These are phyloP conservation scores for Willowsia nigromaculata DNA, from an alignment of 2,888 invertebrate genomes.

Conservation along the genomic window DNA sequence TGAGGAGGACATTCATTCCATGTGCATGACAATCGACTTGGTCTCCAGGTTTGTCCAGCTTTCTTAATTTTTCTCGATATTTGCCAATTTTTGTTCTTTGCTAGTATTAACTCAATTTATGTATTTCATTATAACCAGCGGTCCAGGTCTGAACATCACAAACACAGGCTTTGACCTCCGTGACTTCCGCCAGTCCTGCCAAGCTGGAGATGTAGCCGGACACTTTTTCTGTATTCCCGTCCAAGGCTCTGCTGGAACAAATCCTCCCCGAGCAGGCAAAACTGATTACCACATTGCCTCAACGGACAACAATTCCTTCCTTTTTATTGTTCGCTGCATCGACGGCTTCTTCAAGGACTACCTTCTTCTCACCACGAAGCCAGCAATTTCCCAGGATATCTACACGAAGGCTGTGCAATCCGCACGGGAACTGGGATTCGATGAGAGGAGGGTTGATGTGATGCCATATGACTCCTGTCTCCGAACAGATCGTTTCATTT, in stretches of 20 bases:
- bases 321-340: slow-evolving; percentile 51
- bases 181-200: slow-evolving; percentile 52
- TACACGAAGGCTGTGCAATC: slow-evolving; percentile 38
- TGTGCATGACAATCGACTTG: slow-evolving; percentile 53
- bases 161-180: slow-evolving; percentile 55
- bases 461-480: slow-evolving; percentile 45
- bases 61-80: neutral
- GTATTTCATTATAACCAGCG: too few species aligned
- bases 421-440: slow-evolving; percentile 38
- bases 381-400: slow-evolving; percentile 49
- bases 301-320: slow-evolving; percentile 47
- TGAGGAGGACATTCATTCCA: slow-evolving; percentile 48
- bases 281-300: slow-evolving; percentile 45
- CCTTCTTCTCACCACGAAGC: slow-evolving; percentile 46
- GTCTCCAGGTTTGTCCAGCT: slow-evolving; percentile 22
- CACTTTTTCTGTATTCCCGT: slow-evolving; percentile 55
- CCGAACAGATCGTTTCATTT: slow-evolving; percentile 47
- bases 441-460: slow-evolving; percentile 42
- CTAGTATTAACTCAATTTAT: too few species aligned
- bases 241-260: slow-evolving; percentile 50
- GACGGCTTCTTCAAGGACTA: slow-evolving; percentile 54
- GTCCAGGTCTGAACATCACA: slow-evolving; percentile 56
- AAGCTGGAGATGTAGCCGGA: slow-evolving; percentile 39
- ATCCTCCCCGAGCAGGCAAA: slow-evolving; percentile 41
- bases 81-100: too few species aligned